Base-by-base conservation (phyloP, 2,888 invertebrate genomes). In the Dynastes maya region DNA sequence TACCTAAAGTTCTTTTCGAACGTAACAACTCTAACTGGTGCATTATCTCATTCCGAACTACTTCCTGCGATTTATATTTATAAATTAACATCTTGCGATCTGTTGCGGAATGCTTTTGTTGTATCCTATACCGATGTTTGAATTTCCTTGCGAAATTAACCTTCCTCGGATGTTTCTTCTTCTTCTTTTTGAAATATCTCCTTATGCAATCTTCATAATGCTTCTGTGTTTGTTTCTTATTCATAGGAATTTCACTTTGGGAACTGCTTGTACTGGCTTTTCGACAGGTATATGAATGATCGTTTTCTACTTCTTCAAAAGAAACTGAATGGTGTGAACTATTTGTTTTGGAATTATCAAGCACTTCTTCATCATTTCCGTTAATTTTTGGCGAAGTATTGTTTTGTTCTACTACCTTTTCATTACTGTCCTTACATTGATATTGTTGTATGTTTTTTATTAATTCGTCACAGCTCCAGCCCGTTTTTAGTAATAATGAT, bases 381-480 rank as follows among this genome's bases (percentile, higher is more conserved):
- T 61, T 61, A 74, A 61, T 63, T 45, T 51, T 11, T 29, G 29
- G 45, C 22, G 45, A 32, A 11, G 37, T n/a, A 16, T 53, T 53
- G 22, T n/a, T 45, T 55, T 13, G 13, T 68, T 68, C 55, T 11
- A 45, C 68, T 40, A 40, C 27, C 13, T 29, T 32, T 11, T 63
- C 63, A 29, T 70, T 16, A 45, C 58, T 3, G 65, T 32, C 16
- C 53, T 55, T 37, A 11, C n/a, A 55, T 76, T 85, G 84, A 63
- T 83, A 83, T 67, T 82, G 79, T 67, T 84, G 80, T 45, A 86
- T 64, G 81, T 84, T 85, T 78, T 82, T 67, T 32, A 86, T 79
- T 70, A 87, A 81, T 74, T 86, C 85, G 11, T 86, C 85, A 71
- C 84, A 85, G n/a, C 84, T 83, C 84, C 84, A 85, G 45, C 87